Percentiles rank a stretch among this genome's conserved stretches.
Conservation (phyloP, 1,140 invertebrate species). For the Dendrolimus punctatus region DNA sequence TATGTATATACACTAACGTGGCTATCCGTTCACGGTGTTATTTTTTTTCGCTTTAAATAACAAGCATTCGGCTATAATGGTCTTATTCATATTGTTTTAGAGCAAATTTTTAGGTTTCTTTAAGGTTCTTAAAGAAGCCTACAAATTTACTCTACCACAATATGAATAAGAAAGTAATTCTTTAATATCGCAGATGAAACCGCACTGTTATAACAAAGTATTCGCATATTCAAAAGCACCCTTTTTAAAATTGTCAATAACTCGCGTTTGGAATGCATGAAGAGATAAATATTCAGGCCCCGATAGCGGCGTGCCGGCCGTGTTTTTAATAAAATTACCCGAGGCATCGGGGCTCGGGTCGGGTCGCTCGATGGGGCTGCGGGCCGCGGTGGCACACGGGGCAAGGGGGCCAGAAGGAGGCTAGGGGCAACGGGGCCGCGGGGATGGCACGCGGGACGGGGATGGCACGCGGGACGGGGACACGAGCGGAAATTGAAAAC, state of each 20-base stretch:
- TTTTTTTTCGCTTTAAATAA: no score
- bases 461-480: conserved; percentile 3
- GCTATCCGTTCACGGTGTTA: no score
- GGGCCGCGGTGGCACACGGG: conserved; percentile 5
- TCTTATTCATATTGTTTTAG: no score
- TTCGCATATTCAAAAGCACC: no score
- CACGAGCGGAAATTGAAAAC: conserved; percentile 54
- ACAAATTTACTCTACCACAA: no score
- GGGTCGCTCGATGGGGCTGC: conserved; percentile 6
- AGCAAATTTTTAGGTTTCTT: no score
- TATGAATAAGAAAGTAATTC: no score
- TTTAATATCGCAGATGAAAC: no score
- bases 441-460: conserved; percentile 4
- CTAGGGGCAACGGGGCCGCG: not conserved
- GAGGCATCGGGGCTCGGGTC: conserved; percentile 13
- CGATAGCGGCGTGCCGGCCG: conserved; percentile 17
- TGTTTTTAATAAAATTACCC: conserved; percentile 61
- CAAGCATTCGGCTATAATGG: no score
- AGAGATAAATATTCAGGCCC: conserved; percentile 49
- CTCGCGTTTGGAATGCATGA: conserved; percentile 24
- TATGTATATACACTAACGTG: no score
- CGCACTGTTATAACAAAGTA: no score
- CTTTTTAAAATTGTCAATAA: not conserved
- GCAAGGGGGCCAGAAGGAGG: conserved; percentile 15
- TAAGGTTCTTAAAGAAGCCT: no score